Conservation (phyloP, 2,888 invertebrate genomes). For the Agonopterix alstromeriana region DNA sequence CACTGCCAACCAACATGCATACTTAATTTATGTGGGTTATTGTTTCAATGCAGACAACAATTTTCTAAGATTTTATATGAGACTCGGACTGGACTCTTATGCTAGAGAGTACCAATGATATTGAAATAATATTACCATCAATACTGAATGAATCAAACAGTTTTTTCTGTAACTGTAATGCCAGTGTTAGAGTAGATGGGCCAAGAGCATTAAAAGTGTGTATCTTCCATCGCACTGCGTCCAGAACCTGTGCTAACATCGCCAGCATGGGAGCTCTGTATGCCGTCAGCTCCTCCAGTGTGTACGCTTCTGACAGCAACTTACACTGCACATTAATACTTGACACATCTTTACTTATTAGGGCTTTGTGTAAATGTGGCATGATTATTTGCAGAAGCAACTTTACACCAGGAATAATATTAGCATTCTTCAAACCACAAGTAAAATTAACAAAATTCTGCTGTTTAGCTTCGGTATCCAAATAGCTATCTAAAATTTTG, state of each 20-base stretch:
- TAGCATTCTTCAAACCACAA: slow-evolving; percentile 33
- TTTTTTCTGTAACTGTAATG: slow-evolving; percentile 38
- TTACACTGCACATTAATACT: slow-evolving; percentile 39
- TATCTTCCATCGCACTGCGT: slow-evolving; percentile 50
- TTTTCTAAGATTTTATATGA: no score
- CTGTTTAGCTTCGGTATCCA: slow-evolving; percentile 34
- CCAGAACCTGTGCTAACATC: slow-evolving; percentile 56
- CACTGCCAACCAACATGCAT: no score
- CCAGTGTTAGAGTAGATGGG: slow-evolving; percentile 38
- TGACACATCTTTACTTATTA: slow-evolving; percentile 33
- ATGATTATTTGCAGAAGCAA: slow-evolving; percentile 51
- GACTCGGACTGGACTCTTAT: no score
- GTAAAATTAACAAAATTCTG: slow-evolving; percentile 47
- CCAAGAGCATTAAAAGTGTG: slow-evolving; percentile 33
- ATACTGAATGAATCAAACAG: slow-evolving; percentile 33
- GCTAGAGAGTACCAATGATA: no score
- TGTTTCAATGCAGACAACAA: no score
- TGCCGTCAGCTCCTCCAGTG: slow-evolving; percentile 34
- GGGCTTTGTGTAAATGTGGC: slow-evolving; percentile 51
- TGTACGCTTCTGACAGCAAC: slow-evolving; percentile 36
- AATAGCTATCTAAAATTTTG: slow-evolving; percentile 25
- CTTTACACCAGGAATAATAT: slow-evolving; percentile 38
- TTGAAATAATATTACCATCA: not conserved
- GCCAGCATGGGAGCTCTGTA: slow-evolving; percentile 59
- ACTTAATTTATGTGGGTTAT: no score